Evolutionary conservation across 1,140 invertebrate genomes (phyloP), one percentile per base, ranked within the genome.

Genomic region (Planococcus citri): DNA sequence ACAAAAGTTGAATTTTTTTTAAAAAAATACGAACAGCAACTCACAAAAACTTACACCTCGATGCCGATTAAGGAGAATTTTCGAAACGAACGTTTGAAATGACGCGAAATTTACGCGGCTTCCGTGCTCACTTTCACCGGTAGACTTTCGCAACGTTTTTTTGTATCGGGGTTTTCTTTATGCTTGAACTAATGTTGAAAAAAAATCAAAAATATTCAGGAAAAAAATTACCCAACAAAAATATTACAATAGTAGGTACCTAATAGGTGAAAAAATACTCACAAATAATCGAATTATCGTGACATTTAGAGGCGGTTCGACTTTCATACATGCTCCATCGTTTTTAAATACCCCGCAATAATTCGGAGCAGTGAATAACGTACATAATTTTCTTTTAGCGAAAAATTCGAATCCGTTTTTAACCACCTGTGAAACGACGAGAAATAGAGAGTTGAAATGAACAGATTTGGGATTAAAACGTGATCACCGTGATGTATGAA

Each of bases 381-480:
- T 69, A 20, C 33, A 38, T 2, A 69, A 24, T 58, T 69, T 69
- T 51, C 41, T 51, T 51, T 51, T 57, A 14, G 69, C 69, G 27
- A 69, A 69, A 57, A 69, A 69, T 58, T 69, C 69, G 57, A 51
- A 69, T 22, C 69, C 69, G 14, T 37, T 57, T 69, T 69, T 58
- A 8, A 69, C 69, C 2, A 64, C 60, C 60, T 64, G 6, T 20
- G 6, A 60, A n/a, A 9, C 21, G n/a, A n/a, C n/a, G n/a, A 60
- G 8, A 37, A 37, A 8, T 37, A 8, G 14, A 37, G 6, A 37
- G 14, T n/a, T n/a, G n/a, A n/a, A n/a, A n/a, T n/a, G 14, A 37
- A 14, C 14, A 14, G 14, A 37, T 8, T 8, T 8, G 14, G 14
- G 6, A 37, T 37, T 37, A n/a, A n/a, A n/a, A n/a, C n/a, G n/a